Evolutionary conservation across 2,113 vertebrate species (phyloP).

Genomic region (Tupaia tana): DNA sequence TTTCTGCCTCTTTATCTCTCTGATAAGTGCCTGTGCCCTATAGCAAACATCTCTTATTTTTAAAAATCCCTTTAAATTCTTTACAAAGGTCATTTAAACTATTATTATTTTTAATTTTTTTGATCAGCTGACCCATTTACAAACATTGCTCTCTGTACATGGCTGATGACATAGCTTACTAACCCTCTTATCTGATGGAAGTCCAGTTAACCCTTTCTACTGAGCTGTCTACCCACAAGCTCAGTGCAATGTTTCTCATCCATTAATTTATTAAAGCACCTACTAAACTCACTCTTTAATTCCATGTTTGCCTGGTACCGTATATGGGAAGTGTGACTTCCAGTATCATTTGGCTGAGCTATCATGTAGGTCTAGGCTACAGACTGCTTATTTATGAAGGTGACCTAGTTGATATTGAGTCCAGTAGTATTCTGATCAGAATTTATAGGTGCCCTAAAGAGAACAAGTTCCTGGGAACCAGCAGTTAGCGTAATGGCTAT

Average conservation of each 20-base stretch:
- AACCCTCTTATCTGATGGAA: conserved; percentile 13
- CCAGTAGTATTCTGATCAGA: neutral
- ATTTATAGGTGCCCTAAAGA: neutral
- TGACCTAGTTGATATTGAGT: neutral
- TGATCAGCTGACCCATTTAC: neutral
- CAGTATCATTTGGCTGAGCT: neutral
- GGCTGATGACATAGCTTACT: conserved; percentile 4
- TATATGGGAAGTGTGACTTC: neutral
- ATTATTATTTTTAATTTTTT: conserved; percentile 6
- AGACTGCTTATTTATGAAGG: neutral
- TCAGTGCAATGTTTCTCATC: neutral
- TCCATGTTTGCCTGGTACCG: neutral
- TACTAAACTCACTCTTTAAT: neutral
- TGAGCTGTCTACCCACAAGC: neutral
- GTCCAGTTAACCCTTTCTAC: neutral
- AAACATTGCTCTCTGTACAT: neutral
- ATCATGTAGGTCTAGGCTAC: neutral
- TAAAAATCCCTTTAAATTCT: neutral
- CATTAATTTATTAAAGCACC: conserved; percentile 5
- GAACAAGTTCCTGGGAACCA: neutral
- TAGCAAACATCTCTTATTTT: too few species aligned
- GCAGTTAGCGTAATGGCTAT: too few species aligned
- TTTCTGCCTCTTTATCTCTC: too few species aligned
- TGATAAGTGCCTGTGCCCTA: too few species aligned
- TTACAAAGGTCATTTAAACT: neutral